These are phyloP conservation scores for Vanacampus margaritifer DNA, from an alignment of 2,113 vertebrate genomes.

Conservation along the genomic window DNA sequence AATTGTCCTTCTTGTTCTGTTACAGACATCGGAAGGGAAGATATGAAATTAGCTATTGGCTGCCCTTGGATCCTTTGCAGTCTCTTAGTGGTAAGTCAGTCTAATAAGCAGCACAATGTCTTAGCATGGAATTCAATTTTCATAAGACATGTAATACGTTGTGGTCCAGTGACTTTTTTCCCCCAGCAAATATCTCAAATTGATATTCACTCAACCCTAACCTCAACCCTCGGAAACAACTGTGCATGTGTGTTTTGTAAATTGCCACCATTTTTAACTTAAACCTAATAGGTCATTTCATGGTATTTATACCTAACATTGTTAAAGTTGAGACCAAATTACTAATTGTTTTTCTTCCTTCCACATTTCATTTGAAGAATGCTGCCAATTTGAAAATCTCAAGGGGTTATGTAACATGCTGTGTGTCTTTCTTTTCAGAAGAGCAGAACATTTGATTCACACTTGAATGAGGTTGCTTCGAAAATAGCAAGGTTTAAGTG, in stretches of 20 bases:
- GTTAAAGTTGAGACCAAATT: background rate
- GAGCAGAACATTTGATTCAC: background rate
- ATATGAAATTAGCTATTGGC: slow-evolving; percentile 59
- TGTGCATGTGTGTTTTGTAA: background rate
- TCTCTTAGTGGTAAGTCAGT: slow-evolving; percentile 65
- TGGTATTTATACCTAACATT: background rate
- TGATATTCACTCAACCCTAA: slow-evolving; percentile 41
- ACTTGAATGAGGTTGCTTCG: background rate
- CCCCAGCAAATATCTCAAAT: slow-evolving; percentile 26
- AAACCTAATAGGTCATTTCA: background rate
- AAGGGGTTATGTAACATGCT: background rate
- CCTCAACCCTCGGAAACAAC: slow-evolving; percentile 16
- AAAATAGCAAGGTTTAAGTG: background rate
- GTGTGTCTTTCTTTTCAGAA: background rate
- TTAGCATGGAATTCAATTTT: slow-evolving; percentile 1
- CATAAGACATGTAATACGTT: slow-evolving; percentile 22
- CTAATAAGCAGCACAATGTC: background rate
- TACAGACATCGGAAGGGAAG: slow-evolving; percentile 38
- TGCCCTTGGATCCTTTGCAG: slow-evolving; percentile 58
- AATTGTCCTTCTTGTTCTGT: slow-evolving; percentile 10
- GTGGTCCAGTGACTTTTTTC: slow-evolving; percentile 27
- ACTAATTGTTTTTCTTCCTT: background rate
- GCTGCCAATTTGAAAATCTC: background rate
- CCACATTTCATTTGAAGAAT: background rate
- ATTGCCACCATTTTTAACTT: background rate